phyloP scores from a whole-genome alignment of 2,888 invertebrate genomes.

The Hypena proboscidalis region DNA sequence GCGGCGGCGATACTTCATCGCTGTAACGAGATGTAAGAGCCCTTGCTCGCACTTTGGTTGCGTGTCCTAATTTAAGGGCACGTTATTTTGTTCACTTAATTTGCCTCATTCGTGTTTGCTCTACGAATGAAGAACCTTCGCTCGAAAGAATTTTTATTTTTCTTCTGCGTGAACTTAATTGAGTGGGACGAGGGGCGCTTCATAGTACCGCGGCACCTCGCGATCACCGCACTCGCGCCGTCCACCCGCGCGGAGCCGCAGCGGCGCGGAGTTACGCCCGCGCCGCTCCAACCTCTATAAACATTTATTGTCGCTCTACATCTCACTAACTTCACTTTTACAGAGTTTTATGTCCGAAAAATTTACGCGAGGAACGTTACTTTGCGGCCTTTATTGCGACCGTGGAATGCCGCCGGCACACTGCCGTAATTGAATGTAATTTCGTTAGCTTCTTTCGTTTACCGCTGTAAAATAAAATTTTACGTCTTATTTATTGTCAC shows the following conservation, averaged over 20 bases:
- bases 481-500: slow-evolving; percentile 81
- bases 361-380: slow-evolving; percentile 79
- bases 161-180: slow-evolving; percentile 72
- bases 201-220: slow-evolving; percentile 25
- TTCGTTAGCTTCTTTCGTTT: slow-evolving; percentile 82
- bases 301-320: slow-evolving; percentile 82
- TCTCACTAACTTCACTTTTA: slow-evolving; percentile 83
- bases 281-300: slow-evolving; percentile 65
- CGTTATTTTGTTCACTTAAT: slow-evolving; percentile 82
- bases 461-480: slow-evolving; percentile 83
- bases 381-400: slow-evolving; percentile 75
- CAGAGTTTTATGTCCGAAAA: slow-evolving; percentile 84
- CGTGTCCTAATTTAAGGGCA: slow-evolving; percentile 76
- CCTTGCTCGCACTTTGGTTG: slow-evolving; percentile 64
- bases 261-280: slow-evolving; percentile 34
- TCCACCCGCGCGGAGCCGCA: slow-evolving; percentile 25
- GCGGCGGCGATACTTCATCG: slow-evolving; percentile 55
- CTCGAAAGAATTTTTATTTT: slow-evolving; percentile 68
- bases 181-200: slow-evolving; percentile 54
- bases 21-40: slow-evolving; percentile 62
- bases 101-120: slow-evolving; percentile 79
- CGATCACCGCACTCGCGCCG: slow-evolving; percentile 26
- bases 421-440: slow-evolving; percentile 83
- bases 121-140: slow-evolving; percentile 68
- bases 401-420: slow-evolving; percentile 73